These are phyloP conservation scores for Drosophila meridiana DNA, from an alignment of 2,888 invertebrate species.

Conservation along the genomic window DNA sequence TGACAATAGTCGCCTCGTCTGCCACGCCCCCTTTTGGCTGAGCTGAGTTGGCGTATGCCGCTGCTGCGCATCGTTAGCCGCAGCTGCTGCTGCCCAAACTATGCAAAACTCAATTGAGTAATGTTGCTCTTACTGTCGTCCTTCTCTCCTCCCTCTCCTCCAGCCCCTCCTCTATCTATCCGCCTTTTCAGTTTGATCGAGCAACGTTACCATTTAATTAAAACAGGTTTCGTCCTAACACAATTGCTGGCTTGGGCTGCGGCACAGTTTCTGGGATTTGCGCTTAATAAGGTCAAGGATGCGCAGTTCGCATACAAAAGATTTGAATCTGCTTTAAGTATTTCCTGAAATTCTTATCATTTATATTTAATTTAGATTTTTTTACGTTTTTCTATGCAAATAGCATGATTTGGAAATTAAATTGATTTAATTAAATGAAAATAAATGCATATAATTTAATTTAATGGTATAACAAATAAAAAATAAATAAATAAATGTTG, in stretches of 20 bases:
- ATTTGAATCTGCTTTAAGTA: neutral
- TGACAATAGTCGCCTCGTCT: neutral
- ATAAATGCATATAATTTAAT: neutral
- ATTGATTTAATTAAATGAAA: neutral
- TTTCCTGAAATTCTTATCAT: neutral
- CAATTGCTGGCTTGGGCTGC: neutral
- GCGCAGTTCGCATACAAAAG: neutral
- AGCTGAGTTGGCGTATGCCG: neutral
- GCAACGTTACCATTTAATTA: slow-evolving; percentile 45
- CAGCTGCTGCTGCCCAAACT: slow-evolving; percentile 54
- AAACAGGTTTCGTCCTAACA: slow-evolving; percentile 23
- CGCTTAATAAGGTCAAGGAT: slow-evolving; percentile 29
- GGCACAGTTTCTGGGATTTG: neutral
- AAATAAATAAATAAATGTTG: no score
- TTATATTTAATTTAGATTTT: neutral
- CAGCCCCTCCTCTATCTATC: no score
- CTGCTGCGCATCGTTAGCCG: slow-evolving; percentile 45
- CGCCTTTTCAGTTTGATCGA: slow-evolving; percentile 16
- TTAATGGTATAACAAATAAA: no score
- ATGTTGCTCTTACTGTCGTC: slow-evolving; percentile 10
- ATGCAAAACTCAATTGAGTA: slow-evolving; percentile 57
- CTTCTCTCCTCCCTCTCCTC: neutral
- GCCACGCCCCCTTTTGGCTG: neutral
- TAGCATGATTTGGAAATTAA: neutral
- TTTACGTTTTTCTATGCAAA: neutral